Evolutionary conservation across 1,140 invertebrate genomes (phyloP).

Genomic region (Amyelois transitella): DNA sequence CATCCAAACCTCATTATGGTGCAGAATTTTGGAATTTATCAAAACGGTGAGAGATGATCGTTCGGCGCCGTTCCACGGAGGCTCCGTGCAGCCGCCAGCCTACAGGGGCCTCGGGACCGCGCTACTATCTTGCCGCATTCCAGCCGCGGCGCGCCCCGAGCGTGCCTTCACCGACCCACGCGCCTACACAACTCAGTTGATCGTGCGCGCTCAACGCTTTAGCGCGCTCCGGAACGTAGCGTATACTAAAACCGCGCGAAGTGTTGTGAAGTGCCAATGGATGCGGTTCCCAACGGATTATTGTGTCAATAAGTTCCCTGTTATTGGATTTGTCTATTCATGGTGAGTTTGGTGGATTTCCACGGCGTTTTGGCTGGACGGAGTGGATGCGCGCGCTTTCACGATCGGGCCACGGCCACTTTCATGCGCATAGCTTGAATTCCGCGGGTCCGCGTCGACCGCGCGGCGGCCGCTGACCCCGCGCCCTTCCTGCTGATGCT

Average conservation of each 20-base stretch:
- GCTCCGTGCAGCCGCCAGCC: conserved; percentile 9
- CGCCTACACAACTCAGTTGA: conserved; percentile 55
- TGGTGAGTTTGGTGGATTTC: conserved; percentile 52
- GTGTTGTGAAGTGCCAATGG: conserved; percentile 67
- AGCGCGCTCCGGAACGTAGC: conserved; percentile 35
- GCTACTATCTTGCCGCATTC: conserved; percentile 70
- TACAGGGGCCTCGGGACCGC: conserved; percentile 47
- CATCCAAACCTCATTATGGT: no score
- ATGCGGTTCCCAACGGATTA: conserved; percentile 55
- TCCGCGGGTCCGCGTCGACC: conserved; percentile 60
- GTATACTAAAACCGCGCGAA: conserved; percentile 43
- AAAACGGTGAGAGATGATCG: no score
- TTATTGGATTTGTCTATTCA: conserved; percentile 65
- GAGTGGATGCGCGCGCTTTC: conserved; percentile 68
- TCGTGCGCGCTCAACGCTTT: conserved; percentile 44
- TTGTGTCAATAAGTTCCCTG: conserved; percentile 42
- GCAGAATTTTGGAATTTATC: no score
- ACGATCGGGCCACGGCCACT: conserved; percentile 69
- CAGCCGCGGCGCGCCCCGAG: conserved; percentile 63
- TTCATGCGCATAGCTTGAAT: conserved; percentile 72
- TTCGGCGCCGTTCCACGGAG: conserved; percentile 25
- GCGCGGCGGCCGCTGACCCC: conserved; percentile 68
- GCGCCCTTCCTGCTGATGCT: conserved; percentile 50
- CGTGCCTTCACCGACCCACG: conserved; percentile 68
- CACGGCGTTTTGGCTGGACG: conserved; percentile 28